Evolutionary conservation across 2,797 vertebrate species (phyloP), one percentile per base, ranked within the genome.

Genomic region (Rhodeus uyekii): DNA sequence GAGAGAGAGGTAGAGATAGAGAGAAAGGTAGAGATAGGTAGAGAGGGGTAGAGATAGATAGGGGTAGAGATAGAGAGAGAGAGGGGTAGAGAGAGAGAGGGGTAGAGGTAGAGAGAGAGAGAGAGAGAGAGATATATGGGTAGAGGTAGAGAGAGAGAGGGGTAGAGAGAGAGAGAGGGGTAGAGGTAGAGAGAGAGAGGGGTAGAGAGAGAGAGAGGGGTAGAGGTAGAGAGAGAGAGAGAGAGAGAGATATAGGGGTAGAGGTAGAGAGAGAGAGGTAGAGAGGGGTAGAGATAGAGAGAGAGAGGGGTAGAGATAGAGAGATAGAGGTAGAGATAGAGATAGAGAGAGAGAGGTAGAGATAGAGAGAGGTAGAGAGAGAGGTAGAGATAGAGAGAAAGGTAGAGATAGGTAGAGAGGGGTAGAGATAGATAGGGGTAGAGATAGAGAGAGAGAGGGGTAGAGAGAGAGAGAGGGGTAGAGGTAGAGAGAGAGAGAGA

Each of bases 41-140:
- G 24, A 48, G 36, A 29, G 76, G 81, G 83, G 76, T 46, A 24
- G 13, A 16, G 39, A 16, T 32, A 6, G 24, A 48, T 27, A 29
- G 75, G 82, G 83, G 74, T 46, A 24, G 13, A 19, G n/a, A 16
- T 19, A 6, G 24, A 39, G 29, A n/a, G 76, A 83, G 82, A 76
- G 50, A 24, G 13, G 16, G 39, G n/a, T n/a, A 13, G 46, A 48
- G 36, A 29, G 76, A 81, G 83, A 78, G 50, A n/a, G n/a, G n/a
- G n/a, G n/a, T n/a, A 24, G 18, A 19, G 38, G 8, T 32, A 5
- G 24, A 48, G 36, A 29, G 75, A 83, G 82, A 78, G 53, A 22
- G 14, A 22, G 27, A 5, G 14, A 3, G 27, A 4, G 12, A 44
- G 13, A 14, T 12, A 44, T 3, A 44, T 3, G 4, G 9, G 2